phyloP scores from a whole-genome alignment of 2,888 invertebrate species.

The Aporophyla nigra region DNA sequence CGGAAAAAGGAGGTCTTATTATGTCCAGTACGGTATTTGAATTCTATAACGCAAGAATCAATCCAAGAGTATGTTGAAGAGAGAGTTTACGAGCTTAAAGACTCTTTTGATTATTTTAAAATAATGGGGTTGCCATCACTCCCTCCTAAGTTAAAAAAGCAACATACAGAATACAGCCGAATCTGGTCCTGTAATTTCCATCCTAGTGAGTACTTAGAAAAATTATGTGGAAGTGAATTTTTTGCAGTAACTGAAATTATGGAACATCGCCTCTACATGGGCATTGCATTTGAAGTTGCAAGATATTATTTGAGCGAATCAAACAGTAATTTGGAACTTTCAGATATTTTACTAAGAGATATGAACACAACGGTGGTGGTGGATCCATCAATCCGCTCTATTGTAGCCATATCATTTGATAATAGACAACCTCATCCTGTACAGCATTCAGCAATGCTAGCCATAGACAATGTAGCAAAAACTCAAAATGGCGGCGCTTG shows the following conservation, averaged over 20 bases:
- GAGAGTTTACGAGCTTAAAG: conserved; percentile 86
- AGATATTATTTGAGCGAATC: conserved; percentile 73
- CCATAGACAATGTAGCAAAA: conserved; percentile 96
- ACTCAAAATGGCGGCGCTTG: conserved; percentile 95
- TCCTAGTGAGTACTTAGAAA: conserved; percentile 94
- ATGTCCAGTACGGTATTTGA: conserved; percentile 82
- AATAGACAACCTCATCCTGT: conserved; percentile 92
- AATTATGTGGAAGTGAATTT: conserved; percentile 91
- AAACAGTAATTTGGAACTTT: conserved; percentile 31
- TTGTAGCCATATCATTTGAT: conserved; percentile 93
- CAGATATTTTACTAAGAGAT: conserved; percentile 61
- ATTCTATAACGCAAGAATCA: conserved; percentile 75
- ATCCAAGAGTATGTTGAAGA: conserved; percentile 83
- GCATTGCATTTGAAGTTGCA: conserved; percentile 90
- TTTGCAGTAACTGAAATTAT: conserved; percentile 90
- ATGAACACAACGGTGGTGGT: conserved; percentile 91
- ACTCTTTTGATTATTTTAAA: conserved; percentile 89
- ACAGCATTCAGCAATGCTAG: conserved; percentile 96
- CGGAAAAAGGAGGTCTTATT: conserved; percentile 91
- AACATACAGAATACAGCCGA: conserved; percentile 91
- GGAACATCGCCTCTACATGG: conserved; percentile 91
- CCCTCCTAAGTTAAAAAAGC: conserved; percentile 92
- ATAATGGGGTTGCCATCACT: conserved; percentile 90
- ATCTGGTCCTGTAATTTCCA: conserved; percentile 97
- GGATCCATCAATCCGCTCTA: conserved; percentile 92